phyloP scores from a whole-genome alignment of 2,888 invertebrate genomes.

The Apantesis nais region DNA sequence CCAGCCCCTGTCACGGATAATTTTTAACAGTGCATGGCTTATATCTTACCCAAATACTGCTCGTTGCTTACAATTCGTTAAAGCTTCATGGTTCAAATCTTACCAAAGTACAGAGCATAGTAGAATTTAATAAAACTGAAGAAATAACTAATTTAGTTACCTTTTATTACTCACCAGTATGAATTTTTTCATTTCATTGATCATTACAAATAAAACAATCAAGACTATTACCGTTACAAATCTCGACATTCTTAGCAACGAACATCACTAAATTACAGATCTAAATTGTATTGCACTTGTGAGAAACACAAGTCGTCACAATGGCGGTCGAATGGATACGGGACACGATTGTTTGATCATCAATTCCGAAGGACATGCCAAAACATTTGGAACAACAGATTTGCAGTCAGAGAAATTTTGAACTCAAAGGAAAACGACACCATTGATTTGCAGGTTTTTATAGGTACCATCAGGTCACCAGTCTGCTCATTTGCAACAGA shows the following conservation, averaged over 20 bases:
- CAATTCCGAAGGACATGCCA: conserved; percentile 38
- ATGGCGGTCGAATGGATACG: conserved; percentile 71
- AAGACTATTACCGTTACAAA: not conserved
- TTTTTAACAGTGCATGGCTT: not conserved
- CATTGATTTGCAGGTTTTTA: no score
- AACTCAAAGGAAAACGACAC: no score
- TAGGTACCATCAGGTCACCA: no score
- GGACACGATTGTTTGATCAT: conserved; percentile 59
- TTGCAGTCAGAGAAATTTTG: not conserved
- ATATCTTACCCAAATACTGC: not conserved
- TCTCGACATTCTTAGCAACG: conserved; percentile 23
- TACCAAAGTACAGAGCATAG: not conserved
- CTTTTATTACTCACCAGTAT: not conserved
- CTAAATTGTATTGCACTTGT: conserved; percentile 57
- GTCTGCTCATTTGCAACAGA: no score
- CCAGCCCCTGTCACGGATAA: not conserved
- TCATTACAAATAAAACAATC: no score
- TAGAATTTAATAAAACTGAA: not conserved
- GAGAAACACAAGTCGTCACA: conserved; percentile 62
- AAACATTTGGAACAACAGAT: conserved; percentile 25
- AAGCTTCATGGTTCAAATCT: not conserved
- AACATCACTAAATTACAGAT: conserved; percentile 36
- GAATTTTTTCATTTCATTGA: not conserved
- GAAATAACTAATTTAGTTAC: not conserved
- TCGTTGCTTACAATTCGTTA: no score